A percentile compares a stretch with the other conserved stretches of the same genome.
These are phyloP conservation scores for Cataglyphis livida DNA, from an alignment of 2,888 invertebrate genomes.

Conservation along the genomic window DNA sequence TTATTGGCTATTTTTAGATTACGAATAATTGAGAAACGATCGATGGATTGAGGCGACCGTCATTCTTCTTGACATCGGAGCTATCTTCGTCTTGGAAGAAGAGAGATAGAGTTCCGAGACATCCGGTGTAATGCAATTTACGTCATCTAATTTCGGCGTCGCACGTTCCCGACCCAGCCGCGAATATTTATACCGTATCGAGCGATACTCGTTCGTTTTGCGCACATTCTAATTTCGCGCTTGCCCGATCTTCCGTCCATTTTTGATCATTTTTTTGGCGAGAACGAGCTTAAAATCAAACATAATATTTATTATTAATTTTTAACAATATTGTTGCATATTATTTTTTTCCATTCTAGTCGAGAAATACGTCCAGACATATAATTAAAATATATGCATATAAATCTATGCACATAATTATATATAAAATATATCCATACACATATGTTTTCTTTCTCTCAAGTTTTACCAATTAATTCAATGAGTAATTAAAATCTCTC, in stretches of 20 bases:
- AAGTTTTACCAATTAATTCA: background rate
- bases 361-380: too few relatives aligned
- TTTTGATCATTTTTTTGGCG: background rate
- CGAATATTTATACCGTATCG: constrained; percentile 50
- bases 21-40: constrained; percentile 46
- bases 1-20: constrained; percentile 24
- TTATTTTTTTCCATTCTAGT: too few relatives aligned
- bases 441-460: too few relatives aligned
- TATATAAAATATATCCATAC: too few relatives aligned
- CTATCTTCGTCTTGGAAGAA: constrained; percentile 22
- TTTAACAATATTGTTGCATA: background rate
- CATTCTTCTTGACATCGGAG: constrained; percentile 19
- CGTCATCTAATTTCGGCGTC: constrained; percentile 43
- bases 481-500: background rate
- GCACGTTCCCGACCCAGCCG: constrained; percentile 30
- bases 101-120: constrained; percentile 25
- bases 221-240: constrained; percentile 29
- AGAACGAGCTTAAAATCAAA: background rate
- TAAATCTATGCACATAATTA: too few relatives aligned
- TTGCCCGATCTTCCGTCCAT: background rate
- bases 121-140: constrained; percentile 43
- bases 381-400: too few relatives aligned
- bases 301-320: background rate
- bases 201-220: constrained; percentile 4
- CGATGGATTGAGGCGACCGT: constrained; percentile 32